These are phyloP conservation scores for Vipera latastei DNA, from an alignment of 2,797 vertebrate genomes.

Conservation along the genomic window DNA sequence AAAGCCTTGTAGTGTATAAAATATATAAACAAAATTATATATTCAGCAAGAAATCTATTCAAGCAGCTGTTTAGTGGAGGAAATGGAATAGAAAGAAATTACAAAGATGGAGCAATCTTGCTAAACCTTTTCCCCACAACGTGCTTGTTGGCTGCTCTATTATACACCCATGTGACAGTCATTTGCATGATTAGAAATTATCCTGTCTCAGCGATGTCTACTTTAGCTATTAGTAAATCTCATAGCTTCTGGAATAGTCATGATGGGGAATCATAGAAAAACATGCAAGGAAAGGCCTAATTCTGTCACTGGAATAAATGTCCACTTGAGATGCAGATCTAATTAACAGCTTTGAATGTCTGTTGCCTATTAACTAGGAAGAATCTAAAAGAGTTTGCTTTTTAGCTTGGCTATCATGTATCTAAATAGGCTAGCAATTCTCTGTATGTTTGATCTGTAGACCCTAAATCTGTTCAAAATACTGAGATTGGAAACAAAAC, in stretches of 20 bases:
- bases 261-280: not conserved
- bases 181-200: not conserved
- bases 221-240: not conserved
- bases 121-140: not conserved
- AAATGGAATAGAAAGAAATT: not conserved
- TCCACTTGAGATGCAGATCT: not conserved
- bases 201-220: not conserved
- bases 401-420: not conserved
- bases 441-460: not conserved
- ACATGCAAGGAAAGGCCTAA: not conserved
- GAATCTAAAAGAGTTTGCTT: not conserved
- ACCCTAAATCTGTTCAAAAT: not conserved
- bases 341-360: not conserved
- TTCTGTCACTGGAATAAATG: not conserved
- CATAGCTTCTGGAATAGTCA: not conserved
- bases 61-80: not conserved
- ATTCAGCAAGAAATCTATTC: not conserved
- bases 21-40: not conserved
- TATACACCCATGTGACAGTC: not conserved
- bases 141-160: not conserved
- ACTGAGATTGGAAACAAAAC: not conserved
- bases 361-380: not conserved
- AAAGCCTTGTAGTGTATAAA: not conserved
- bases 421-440: not conserved
- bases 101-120: not conserved